Percentiles rank a stretch among this genome's conserved stretches.
phyloP scores from a whole-genome alignment of 2,888 invertebrate genomes.

The Abscondita cerata region DNA sequence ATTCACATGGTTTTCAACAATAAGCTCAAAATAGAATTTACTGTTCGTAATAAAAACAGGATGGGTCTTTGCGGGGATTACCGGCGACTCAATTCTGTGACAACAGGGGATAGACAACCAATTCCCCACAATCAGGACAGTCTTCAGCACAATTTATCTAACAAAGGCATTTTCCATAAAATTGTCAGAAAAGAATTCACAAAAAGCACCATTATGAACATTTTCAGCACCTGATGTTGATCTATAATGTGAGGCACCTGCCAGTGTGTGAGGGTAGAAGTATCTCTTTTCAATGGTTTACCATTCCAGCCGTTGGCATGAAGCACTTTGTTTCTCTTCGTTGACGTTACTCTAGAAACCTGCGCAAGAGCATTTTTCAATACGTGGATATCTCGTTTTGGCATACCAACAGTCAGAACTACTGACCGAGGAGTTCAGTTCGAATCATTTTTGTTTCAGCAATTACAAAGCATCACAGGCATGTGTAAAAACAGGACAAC shows the following conservation, averaged over 20 bases:
- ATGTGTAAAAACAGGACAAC: not conserved
- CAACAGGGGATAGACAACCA: constrained; percentile 14
- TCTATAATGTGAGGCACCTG: not conserved
- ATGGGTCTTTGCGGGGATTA: constrained; percentile 45
- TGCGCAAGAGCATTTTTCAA: not conserved
- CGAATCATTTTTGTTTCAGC: not conserved
- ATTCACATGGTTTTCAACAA: constrained; percentile 40
- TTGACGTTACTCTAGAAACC: not conserved
- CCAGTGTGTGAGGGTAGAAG: not conserved
- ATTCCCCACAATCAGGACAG: constrained; percentile 7
- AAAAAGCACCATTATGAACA: too few species aligned
- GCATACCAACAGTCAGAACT: not conserved
- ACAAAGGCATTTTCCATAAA: constrained; percentile 50
- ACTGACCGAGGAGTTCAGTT: not conserved
- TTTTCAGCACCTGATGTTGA: not conserved
- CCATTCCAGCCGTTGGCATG: not conserved
- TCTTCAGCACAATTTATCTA: constrained; percentile 30
- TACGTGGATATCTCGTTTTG: not conserved
- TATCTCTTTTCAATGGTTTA: not conserved
- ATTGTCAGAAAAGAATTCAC: constrained; percentile 24
- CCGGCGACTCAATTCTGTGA: constrained; percentile 37
- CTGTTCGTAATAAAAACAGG: constrained; percentile 41
- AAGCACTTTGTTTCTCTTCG: not conserved
- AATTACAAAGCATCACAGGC: not conserved
- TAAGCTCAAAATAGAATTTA: constrained; percentile 38